Evolutionary conservation across 2,888 invertebrate genomes (phyloP), one percentile per base, ranked within the genome.

Genomic region (Flexamia atlantica): DNA sequence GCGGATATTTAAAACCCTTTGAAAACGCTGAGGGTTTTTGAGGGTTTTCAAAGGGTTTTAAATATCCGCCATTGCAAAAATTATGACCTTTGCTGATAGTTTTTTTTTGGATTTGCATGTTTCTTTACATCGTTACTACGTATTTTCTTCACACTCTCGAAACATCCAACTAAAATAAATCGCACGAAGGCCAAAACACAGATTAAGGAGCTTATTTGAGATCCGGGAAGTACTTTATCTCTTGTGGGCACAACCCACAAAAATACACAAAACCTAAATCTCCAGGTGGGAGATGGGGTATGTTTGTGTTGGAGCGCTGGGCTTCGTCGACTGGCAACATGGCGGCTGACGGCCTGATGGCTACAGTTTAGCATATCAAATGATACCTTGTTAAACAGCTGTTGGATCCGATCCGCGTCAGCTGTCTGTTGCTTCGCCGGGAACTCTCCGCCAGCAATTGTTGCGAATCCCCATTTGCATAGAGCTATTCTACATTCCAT

Each of bases 351-450:
- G 10, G 72, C 32, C 72, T 42, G 46, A 76, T 28, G 36, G 76
- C 14, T 40, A 50, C 17, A 28, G 76, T 76, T 76, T 76, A 76
- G 76, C 76, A 76, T 76, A 76, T 76, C 76, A 76, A 76, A 76
- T 76, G 76, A 76, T 76, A 76, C 76, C 76, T 76, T 76, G 76
- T 76, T 76, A 76, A 72, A 72, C 76, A 76, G 76, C 76, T 76
- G 76, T 76, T 76, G 40, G 28, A 46, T 76, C 28, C 46, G 46
- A 50, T 46, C 12, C 76, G 28, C 76, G 50, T 46, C 76, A 76
- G 76, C 46, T 76, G 76, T 76, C 76, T 23, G 50, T 42, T 36
- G 32, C 72, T 30, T 42, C 20, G 50, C 25, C 42, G 50, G 76
- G 50, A 42, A 76, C 46, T n/a, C 74, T 25, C 74, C 74, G 23